Conservation (phyloP, 2,113 vertebrate species). For the Nothoprocta perdicaria region DNA sequence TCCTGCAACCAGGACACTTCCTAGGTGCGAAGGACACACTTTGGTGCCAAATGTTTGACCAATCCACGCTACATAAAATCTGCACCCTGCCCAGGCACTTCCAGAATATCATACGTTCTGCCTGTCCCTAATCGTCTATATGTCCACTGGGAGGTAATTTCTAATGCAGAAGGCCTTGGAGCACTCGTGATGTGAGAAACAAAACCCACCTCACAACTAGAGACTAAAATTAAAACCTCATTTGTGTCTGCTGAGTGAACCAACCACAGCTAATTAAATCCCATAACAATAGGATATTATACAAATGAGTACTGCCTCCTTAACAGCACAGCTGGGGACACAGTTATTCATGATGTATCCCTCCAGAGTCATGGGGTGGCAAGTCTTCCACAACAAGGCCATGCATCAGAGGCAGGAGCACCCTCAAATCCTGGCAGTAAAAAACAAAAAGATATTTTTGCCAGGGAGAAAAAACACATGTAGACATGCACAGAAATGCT, state of each 20-base stretch:
- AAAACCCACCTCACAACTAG: background rate
- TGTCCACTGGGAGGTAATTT: background rate
- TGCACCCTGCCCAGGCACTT: background rate
- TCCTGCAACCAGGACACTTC: background rate
- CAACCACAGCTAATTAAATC: slow-evolving; percentile 61
- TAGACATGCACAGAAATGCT: background rate
- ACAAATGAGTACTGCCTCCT: slow-evolving; percentile 5
- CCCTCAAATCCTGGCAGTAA: background rate
- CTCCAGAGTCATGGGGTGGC: background rate
- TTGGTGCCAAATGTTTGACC: background rate
- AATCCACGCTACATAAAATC: background rate
- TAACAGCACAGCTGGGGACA: slow-evolving; percentile 51
- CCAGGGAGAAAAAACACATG: background rate
- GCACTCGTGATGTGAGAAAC: background rate
- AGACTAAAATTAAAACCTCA: slow-evolving; percentile 53
- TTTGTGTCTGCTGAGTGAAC: slow-evolving; percentile 46
- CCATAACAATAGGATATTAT: slow-evolving; percentile 31
- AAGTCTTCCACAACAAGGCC: background rate
- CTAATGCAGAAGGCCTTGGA: background rate
- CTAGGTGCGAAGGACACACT: background rate
- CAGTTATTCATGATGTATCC: background rate
- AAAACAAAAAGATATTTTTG: background rate
- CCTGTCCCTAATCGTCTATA: background rate
- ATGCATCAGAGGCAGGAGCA: background rate
- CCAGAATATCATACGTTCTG: background rate